Base-by-base conservation (phyloP, 2,797 vertebrate species). In the Aotus griseimembra region DNA sequence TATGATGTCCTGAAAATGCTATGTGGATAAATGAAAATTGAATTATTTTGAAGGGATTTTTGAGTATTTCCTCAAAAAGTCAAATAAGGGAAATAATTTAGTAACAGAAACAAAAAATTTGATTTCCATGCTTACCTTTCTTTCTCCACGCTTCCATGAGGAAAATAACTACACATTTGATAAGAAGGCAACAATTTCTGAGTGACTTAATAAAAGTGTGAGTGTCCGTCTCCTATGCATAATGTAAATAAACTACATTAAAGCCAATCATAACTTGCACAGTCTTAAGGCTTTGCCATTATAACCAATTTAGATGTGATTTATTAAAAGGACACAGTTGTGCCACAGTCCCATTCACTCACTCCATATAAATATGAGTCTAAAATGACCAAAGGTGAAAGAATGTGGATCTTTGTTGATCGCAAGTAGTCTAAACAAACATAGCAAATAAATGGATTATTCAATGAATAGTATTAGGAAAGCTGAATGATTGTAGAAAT, bases 131-230 rank as follows among this genome's bases (percentile, higher is more conserved):
- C 67, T 91, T 92, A 82, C 64, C 67, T 90, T 39, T 84, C 57
- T 95, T 46, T 88, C 64, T 94, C 36, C 67, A 41, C 3, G 46
- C 17, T 94, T 95, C 91, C 48, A 10, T 48, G 33, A 80, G 24
- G 72, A 95, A 95, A 72, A 72, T 22, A 64, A 79, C 46, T 61
- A 86, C 61, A 64, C 33, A 77, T 88, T 90, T 86, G 41, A 48
- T 52, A 77, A 94, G 52, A 52, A 94, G 26, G 50, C 76, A 88
- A 88, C 33, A 88, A 7, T 89, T 96, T 96, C 50, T 81, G 55
- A 41, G 30, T 95, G 67, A 75, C 50, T 96, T 75, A 67, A 80
- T 91, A 44, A 81, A 94, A 95, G 22, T 64, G 13, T 81, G 39
- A 64, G 79, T 81, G n/a, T 88, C 77, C 33, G 26, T 58, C 9